Evolutionary conservation across 2,888 invertebrate genomes (phyloP).

Genomic region (Nemurella pictetii): DNA sequence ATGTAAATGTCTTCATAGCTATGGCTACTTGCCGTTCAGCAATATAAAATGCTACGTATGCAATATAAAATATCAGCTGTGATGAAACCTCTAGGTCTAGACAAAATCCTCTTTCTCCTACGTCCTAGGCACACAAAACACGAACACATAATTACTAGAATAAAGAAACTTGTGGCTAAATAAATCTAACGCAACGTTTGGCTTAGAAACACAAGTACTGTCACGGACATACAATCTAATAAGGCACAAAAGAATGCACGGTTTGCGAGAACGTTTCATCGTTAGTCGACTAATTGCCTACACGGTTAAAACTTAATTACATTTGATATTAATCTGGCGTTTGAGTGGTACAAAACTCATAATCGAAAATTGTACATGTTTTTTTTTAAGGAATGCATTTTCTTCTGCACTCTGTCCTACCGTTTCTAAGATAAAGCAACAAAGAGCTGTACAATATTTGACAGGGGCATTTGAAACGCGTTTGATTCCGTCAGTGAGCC

Average conservation of each 20-base stretch:
- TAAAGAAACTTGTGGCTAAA: background rate
- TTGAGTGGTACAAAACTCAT: too few species aligned
- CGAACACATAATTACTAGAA: background rate
- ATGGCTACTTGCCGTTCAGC: background rate
- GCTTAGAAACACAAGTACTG: slow-evolving; percentile 18
- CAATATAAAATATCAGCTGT: background rate
- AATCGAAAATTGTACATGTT: background rate
- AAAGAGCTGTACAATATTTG: background rate
- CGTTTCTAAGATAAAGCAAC: background rate
- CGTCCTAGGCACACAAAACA: background rate
- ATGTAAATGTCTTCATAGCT: background rate
- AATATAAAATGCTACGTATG: background rate
- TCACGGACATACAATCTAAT: slow-evolving; percentile 22
- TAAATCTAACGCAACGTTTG: background rate
- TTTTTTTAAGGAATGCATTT: too few species aligned
- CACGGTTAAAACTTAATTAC: too few species aligned
- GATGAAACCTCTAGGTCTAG: background rate
- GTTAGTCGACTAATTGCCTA: background rate
- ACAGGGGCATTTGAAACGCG: background rate
- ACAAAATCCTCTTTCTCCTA: background rate
- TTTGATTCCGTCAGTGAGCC: background rate
- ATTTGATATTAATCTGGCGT: background rate
- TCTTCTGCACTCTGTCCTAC: background rate
- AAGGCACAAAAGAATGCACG: slow-evolving; percentile 26
- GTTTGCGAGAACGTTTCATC: background rate